Conservation (phyloP, 2,888 invertebrate genomes). For the Lamproptera curius region DNA sequence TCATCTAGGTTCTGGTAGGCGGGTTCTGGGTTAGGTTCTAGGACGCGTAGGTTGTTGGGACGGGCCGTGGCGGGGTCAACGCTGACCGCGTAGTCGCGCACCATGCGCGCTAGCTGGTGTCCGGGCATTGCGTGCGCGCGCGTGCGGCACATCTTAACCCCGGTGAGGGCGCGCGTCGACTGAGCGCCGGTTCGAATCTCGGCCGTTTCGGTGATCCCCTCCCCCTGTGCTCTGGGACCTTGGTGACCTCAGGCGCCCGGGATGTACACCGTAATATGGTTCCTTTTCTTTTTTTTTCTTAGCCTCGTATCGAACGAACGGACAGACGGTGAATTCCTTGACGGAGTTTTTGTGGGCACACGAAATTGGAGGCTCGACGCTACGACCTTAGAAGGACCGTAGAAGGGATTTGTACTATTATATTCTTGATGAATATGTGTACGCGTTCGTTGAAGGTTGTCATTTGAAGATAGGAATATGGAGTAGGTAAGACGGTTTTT, state of each 20-base stretch:
- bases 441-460: too few relatives aligned
- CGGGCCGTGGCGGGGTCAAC: slow-evolving; percentile 57
- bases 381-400: too few relatives aligned
- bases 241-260: slow-evolving; percentile 52
- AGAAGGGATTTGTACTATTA: too few relatives aligned
- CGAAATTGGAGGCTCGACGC: too few relatives aligned
- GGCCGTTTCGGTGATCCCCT: slow-evolving; percentile 78
- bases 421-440: too few relatives aligned
- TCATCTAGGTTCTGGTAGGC: slow-evolving; percentile 71
- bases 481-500: too few relatives aligned
- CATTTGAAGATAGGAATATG: too few relatives aligned
- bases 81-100: slow-evolving; percentile 64
- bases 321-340: too few relatives aligned
- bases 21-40: slow-evolving; percentile 69
- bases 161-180: slow-evolving; percentile 77
- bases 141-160: slow-evolving; percentile 77
- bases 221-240: slow-evolving; percentile 53
- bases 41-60: slow-evolving; percentile 60
- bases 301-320: too few relatives aligned
- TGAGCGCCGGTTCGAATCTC: slow-evolving; percentile 77
- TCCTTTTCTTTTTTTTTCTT: too few relatives aligned
- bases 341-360: too few relatives aligned
- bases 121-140: slow-evolving; percentile 71
- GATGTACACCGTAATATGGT: too few relatives aligned
- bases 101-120: slow-evolving; percentile 65